phyloP scores from a whole-genome alignment of 2,113 vertebrate genomes.

The Saimiri boliviensis region DNA sequence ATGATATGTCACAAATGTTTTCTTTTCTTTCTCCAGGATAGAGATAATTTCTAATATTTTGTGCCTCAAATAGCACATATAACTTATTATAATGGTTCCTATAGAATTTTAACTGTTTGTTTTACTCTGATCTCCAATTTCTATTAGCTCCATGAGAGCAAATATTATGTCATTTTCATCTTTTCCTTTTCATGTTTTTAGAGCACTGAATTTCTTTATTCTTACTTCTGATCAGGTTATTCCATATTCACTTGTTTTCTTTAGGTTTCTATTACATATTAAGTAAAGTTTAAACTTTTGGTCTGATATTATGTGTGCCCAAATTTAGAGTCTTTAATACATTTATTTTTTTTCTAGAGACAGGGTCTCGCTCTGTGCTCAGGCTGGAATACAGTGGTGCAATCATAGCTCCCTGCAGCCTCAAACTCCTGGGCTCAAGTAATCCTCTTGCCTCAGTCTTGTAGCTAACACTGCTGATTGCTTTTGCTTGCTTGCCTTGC shows the following conservation, averaged over 20 bases:
- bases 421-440: too few relatives aligned
- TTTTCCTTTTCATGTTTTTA: not conserved
- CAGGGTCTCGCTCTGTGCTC: too few relatives aligned
- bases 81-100: not conserved
- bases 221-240: not conserved
- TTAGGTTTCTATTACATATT: not conserved
- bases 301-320: not conserved
- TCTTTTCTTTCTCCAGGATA: not conserved
- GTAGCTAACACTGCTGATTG: too few relatives aligned
- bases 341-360: too few relatives aligned
- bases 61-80: not conserved
- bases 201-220: not conserved
- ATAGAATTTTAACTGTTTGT: not conserved
- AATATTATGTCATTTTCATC: not conserved
- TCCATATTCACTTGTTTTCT: not conserved
- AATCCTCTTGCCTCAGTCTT: too few relatives aligned
- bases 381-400: too few relatives aligned
- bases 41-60: not conserved
- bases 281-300: not conserved
- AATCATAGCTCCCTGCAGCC: too few relatives aligned
- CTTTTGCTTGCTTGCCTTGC: too few relatives aligned
- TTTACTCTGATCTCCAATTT: not conserved
- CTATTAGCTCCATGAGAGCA: not conserved
- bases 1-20: not conserved
- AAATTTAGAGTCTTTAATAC: not conserved